phyloP scores from a whole-genome alignment of 1,140 invertebrate genomes.

The Eumaeus atala region DNA sequence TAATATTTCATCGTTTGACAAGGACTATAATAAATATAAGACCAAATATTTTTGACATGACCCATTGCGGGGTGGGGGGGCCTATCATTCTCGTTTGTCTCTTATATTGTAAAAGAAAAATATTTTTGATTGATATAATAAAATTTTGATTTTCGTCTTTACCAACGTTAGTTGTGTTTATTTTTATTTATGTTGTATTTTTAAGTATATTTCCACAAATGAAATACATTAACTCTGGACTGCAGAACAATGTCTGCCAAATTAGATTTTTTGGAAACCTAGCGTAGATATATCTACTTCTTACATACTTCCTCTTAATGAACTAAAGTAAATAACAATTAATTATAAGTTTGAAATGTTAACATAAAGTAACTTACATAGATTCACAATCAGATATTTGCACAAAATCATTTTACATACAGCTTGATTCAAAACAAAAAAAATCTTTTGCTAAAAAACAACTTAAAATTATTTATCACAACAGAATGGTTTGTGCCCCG shows the following conservation, averaged over 20 bases:
- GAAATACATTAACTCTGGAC: not conserved
- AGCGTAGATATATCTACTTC: too few species aligned
- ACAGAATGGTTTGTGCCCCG: slow-evolving; percentile 54
- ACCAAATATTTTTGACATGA: too few species aligned
- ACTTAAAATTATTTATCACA: slow-evolving; percentile 71
- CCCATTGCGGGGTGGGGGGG: too few species aligned
- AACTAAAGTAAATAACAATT: not conserved
- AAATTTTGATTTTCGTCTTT: too few species aligned
- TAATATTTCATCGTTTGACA: too few species aligned
- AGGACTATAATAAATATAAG: too few species aligned
- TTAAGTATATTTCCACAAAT: not conserved
- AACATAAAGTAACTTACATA: slow-evolving; percentile 8
- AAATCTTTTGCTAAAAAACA: slow-evolving; percentile 30
- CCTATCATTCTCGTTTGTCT: too few species aligned
- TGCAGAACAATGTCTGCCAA: not conserved
- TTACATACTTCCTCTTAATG: not conserved
- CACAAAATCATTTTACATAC: slow-evolving; percentile 31
- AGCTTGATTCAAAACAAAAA: slow-evolving; percentile 18
- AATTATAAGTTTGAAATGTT: slow-evolving; percentile 2
- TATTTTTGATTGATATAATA: too few species aligned
- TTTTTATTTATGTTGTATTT: too few species aligned
- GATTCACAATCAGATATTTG: slow-evolving; percentile 25
- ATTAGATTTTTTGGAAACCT: not conserved
- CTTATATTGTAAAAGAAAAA: too few species aligned
- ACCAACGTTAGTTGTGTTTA: too few species aligned